Conservation (phyloP, 2,888 invertebrate species). For the Tanypteryx hageni region DNA sequence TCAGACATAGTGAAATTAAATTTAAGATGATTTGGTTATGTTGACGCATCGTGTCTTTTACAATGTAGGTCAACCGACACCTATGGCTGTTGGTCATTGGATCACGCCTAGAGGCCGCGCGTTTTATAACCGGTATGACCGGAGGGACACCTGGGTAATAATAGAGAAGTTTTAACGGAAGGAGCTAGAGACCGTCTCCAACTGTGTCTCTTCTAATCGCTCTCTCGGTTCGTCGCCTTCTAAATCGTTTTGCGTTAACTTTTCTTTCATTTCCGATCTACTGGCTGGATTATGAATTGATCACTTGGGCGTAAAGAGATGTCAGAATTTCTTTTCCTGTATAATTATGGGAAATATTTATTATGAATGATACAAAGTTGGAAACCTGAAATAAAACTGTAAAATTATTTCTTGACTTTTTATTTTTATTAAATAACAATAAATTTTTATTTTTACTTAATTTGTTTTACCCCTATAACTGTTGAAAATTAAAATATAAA, state of each 20-base stretch:
- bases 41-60: conserved; percentile 43
- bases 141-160: conserved; percentile 18
- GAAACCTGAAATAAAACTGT: too few species aligned
- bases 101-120: conserved; percentile 31
- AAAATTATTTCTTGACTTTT: too few species aligned
- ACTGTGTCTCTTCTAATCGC: not conserved
- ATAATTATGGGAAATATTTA: too few species aligned
- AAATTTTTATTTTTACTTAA: too few species aligned
- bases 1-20: conserved; percentile 19
- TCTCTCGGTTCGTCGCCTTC: not conserved
- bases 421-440: too few species aligned
- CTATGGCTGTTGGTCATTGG: conserved; percentile 62
- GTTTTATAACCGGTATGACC: conserved; percentile 62
- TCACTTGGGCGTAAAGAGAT: too few species aligned
- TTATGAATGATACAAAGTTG: too few species aligned
- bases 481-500: too few species aligned
- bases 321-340: too few species aligned
- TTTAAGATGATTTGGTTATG: conserved; percentile 37
- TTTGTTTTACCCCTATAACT: too few species aligned
- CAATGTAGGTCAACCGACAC: conserved; percentile 47
- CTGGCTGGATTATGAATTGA: too few species aligned
- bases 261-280: too few species aligned
- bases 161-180: conserved; percentile 41
- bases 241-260: not conserved
- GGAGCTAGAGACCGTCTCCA: not conserved